These are phyloP conservation scores for Theristicus caerulescens DNA, from an alignment of 2,113 vertebrate genomes.

Conservation along the genomic window DNA sequence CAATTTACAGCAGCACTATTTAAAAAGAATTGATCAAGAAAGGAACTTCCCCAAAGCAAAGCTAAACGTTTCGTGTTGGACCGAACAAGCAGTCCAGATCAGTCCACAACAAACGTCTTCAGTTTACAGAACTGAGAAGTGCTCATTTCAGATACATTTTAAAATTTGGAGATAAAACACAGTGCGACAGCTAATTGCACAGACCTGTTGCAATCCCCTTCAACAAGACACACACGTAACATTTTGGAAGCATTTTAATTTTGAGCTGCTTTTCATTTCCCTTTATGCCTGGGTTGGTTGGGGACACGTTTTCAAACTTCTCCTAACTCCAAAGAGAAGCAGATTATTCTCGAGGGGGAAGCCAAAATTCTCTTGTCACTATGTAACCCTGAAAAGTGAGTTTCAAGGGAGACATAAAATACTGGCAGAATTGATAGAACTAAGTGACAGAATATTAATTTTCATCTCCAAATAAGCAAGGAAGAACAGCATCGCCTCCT, in stretches of 20 bases:
- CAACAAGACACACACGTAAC: background rate
- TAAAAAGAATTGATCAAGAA: background rate
- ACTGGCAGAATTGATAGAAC: background rate
- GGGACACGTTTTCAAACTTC: background rate
- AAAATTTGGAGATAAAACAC: background rate
- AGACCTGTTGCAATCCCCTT: background rate
- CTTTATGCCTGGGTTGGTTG: background rate
- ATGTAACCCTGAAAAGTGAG: background rate
- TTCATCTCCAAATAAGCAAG: background rate
- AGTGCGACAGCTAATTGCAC: background rate
- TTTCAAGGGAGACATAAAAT: background rate
- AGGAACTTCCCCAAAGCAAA: background rate
- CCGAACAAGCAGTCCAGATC: accelerated
- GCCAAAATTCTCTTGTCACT: background rate
- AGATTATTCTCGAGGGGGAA: background rate
- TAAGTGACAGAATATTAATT: background rate
- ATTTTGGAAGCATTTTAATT: background rate
- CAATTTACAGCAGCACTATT: background rate
- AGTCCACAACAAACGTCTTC: background rate
- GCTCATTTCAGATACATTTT: background rate
- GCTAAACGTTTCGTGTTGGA: background rate
- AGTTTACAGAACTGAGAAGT: background rate
- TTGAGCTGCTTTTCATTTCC: background rate
- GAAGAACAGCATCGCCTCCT: conserved; percentile 11
- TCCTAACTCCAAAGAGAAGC: background rate